These are phyloP conservation scores for Altica lythri DNA, from an alignment of 2,888 invertebrate genomes.

Conservation along the genomic window DNA sequence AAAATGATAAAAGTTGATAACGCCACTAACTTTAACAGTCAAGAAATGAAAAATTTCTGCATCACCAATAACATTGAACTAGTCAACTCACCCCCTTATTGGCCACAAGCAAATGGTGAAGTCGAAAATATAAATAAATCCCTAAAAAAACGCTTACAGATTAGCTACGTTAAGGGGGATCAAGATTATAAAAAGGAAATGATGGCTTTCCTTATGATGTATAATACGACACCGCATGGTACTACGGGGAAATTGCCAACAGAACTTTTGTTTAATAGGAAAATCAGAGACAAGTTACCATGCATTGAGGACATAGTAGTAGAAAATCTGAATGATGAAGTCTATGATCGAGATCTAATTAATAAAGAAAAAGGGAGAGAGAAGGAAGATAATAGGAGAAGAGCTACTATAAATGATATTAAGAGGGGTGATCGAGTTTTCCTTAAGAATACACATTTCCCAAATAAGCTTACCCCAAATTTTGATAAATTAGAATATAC, in stretches of 20 bases:
- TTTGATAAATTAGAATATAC: slow-evolving; percentile 26
- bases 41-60: too few relatives aligned
- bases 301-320: slow-evolving; percentile 21
- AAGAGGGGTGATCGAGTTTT: too few relatives aligned
- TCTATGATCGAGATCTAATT: slow-evolving; percentile 27
- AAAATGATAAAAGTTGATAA: too few relatives aligned
- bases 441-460: too few relatives aligned
- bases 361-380: slow-evolving; percentile 36
- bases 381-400: slow-evolving; percentile 28
- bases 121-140: too few relatives aligned
- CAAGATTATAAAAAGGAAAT: slow-evolving; percentile 30
- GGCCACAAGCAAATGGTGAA: neutral
- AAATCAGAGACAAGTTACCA: slow-evolving; percentile 39
- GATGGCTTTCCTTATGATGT: too few relatives aligned
- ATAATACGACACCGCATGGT: slow-evolving; percentile 42
- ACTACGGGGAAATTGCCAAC: slow-evolving; percentile 43
- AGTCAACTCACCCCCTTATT: too few relatives aligned
- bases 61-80: too few relatives aligned
- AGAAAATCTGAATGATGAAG: slow-evolving; percentile 29
- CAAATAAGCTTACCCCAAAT: too few relatives aligned
- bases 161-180: slow-evolving; percentile 15
- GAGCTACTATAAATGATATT: slow-evolving; percentile 18
- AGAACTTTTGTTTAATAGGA: slow-evolving; percentile 37
- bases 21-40: too few relatives aligned
- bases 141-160: slow-evolving; percentile 21